Conservation (phyloP, 2,888 invertebrate species). For the Gibbula magus region DNA sequence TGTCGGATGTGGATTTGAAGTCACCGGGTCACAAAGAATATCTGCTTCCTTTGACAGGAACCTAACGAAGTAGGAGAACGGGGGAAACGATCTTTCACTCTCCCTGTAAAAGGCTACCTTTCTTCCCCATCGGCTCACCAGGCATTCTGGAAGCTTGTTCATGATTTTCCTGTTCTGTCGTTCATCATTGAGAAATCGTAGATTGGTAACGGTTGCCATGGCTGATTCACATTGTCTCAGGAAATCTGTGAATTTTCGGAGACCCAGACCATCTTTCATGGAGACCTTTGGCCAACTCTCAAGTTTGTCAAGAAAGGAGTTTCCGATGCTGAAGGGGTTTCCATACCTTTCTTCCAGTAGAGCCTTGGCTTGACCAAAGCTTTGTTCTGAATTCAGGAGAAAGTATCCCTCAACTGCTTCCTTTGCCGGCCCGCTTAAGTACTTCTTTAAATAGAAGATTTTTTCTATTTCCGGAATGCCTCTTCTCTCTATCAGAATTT, state of each 20-base stretch:
- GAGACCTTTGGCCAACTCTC: constrained; percentile 24
- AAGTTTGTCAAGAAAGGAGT: constrained; percentile 24
- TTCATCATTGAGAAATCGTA: too few relatives aligned
- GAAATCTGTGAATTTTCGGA: constrained; percentile 27
- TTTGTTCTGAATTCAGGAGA: not conserved
- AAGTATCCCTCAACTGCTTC: not conserved
- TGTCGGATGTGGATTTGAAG: too few relatives aligned
- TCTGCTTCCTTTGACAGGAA: constrained; percentile 40
- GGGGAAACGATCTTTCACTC: not conserved
- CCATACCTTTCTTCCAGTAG: constrained; percentile 19
- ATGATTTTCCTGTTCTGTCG: too few relatives aligned
- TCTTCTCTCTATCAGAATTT: not conserved
- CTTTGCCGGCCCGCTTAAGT: not conserved
- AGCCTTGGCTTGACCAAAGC: too few relatives aligned
- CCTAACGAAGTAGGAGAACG: constrained; percentile 20
- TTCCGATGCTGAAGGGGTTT: constrained; percentile 17
- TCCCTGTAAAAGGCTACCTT: not conserved
- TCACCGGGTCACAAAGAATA: constrained; percentile 43
- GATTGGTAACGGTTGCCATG: not conserved
- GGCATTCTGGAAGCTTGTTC: too few relatives aligned
- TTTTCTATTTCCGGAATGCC: too few relatives aligned
- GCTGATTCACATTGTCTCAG: constrained; percentile 20
- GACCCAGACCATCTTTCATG: constrained; percentile 14
- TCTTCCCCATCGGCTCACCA: too few relatives aligned
- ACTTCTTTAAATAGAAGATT: not conserved